Evolutionary conservation across 2,888 invertebrate genomes (phyloP).

Genomic region (Ypsolopha scabrella): DNA sequence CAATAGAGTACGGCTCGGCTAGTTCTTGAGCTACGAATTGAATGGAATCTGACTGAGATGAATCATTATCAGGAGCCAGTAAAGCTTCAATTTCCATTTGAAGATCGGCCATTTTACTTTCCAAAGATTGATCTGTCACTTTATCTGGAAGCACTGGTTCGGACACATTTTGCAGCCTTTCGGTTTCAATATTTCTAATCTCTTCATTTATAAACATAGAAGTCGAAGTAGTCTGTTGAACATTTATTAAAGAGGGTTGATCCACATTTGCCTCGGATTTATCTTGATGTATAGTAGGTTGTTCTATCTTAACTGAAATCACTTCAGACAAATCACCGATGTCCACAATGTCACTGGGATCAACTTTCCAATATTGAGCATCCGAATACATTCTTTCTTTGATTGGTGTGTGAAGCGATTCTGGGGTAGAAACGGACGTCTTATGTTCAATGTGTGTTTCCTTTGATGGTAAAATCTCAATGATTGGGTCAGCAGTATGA

Average conservation of each 20-base stretch:
- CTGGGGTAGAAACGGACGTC: conserved; percentile 40
- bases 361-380: conserved; percentile 57
- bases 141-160: not conserved
- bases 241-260: too few species aligned
- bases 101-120: conserved; percentile 60
- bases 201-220: conserved; percentile 17
- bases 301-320: conserved; percentile 29
- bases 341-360: conserved; percentile 31
- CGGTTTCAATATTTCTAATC: conserved; percentile 16
- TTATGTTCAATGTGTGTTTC: conserved; percentile 15
- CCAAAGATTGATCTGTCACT: conserved; percentile 36
- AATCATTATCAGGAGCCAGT: conserved; percentile 56
- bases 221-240: not conserved
- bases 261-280: conserved; percentile 6
- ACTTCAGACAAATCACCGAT: conserved; percentile 20
- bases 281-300: conserved; percentile 8
- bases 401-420: conserved; percentile 48
- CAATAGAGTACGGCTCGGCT: conserved; percentile 26
- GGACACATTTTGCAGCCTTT: not conserved
- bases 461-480: too few species aligned
- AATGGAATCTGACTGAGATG: conserved; percentile 21
- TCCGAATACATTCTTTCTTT: conserved; percentile 56
- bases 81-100: conserved; percentile 64
- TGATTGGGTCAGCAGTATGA: too few species aligned
- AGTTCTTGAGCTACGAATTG: too few species aligned